Evolutionary conservation across 2,113 vertebrate genomes (phyloP).

Genomic region (Gobius niger): DNA sequence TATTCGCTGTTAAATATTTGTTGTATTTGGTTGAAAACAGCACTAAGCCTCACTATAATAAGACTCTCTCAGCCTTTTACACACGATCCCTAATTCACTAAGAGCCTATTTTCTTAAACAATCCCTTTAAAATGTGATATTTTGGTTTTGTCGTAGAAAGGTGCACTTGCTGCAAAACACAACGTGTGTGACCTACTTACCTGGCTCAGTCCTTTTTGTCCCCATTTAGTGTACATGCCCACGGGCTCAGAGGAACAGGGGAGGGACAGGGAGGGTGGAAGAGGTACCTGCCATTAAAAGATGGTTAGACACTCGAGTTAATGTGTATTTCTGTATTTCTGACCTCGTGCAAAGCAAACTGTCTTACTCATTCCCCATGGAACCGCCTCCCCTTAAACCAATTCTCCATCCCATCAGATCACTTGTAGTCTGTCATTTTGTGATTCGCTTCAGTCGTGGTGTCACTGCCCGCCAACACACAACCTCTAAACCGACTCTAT

Average conservation of each 20-base stretch:
- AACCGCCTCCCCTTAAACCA: constrained; percentile 2
- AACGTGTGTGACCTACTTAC: constrained; percentile 69
- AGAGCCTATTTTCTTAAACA: constrained; percentile 3
- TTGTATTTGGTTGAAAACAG: not conserved
- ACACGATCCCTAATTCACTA: not conserved
- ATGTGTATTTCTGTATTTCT: constrained; percentile 6
- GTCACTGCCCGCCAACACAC: constrained; percentile 25
- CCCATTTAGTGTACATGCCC: constrained; percentile 22
- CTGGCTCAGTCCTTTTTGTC: constrained; percentile 57
- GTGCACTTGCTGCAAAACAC: constrained; percentile 31
- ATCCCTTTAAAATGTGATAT: constrained; percentile 11
- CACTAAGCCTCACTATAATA: not conserved
- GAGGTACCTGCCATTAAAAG: not conserved
- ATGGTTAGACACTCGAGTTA: not conserved
- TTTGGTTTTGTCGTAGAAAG: constrained; percentile 31
- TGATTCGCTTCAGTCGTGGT: constrained; percentile 28
- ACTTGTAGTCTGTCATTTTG: constrained; percentile 25
- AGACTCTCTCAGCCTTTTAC: not conserved
- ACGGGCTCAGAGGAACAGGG: constrained; percentile 5
- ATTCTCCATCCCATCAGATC: constrained; percentile 13
- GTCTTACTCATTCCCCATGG: constrained; percentile 22
- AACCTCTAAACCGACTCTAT: not conserved
- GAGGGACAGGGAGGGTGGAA: constrained; percentile 1
- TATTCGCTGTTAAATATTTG: not conserved
- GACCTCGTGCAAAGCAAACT: constrained; percentile 52